Base-by-base conservation (phyloP, 1,140 invertebrate species). In the Druon quercuslanigerum region DNA sequence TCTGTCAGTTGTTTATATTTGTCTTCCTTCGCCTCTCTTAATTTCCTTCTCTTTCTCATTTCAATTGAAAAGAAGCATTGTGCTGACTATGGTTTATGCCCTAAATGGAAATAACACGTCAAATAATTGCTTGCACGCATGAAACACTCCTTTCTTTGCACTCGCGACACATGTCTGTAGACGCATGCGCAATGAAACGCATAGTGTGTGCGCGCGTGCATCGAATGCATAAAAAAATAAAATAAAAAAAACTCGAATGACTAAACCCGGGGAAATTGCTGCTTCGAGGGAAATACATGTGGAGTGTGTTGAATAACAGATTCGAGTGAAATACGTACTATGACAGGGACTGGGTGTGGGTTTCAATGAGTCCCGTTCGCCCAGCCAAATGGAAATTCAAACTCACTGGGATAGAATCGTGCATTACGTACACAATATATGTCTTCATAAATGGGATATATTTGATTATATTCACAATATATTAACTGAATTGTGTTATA, bases 41-140 rank as follows among this genome's bases (percentile, higher is more conserved):
- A 50, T 77, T 81, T 81, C 82, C 78, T 76, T n/a, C 51, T 19
- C 19, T 74, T 54, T 17, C 14, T 13, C 72, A 13, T 25, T 16
- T 0, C 77, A 60, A 81, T 79, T 77, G 81, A 79, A 84, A 84
- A 82, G 80, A 80, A 73, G 78, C 81, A 85, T 85, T 85, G 82
- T 83, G 80, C 78, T 77, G 72, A 46, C 40, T 11, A 46, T 46
- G 9, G 40, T 77, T 72, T 86, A 75, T 73, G 76, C 82, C 84
- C 76, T 84, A 82, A 84, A 85, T 79, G 83, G 82, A 79, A 33
- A 33, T 33, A 33, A 33, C 25, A 83, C 74, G 74, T 79, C 76
- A 81, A 82, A 79, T 82, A 72, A 73, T 81, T 72, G 76, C 72
- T 74, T 60, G 20, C 17, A 60, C 33, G 11, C 19, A 60, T 33